phyloP scores from a whole-genome alignment of 2,113 vertebrate genomes.

The Scophthalmus maximus region DNA sequence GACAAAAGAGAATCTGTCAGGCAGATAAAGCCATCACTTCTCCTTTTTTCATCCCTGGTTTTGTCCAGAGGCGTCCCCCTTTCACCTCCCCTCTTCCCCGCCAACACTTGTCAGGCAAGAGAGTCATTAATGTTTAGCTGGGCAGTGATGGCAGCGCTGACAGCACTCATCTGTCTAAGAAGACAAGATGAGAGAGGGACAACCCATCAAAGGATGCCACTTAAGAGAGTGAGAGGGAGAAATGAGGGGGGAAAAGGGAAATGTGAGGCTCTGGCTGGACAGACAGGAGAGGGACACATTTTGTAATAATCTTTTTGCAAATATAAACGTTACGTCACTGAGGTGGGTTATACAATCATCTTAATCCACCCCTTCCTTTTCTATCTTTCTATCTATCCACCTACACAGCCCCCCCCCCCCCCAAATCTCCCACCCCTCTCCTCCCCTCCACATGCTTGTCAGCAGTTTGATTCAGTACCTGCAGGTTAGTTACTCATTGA shows the following conservation, averaged over 20 bases:
- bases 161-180: constrained; percentile 79
- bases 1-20: constrained; percentile 80
- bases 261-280: constrained; percentile 26
- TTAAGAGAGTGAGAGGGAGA: constrained; percentile 41
- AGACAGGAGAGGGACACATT: constrained; percentile 26
- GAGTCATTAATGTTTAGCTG: constrained; percentile 84
- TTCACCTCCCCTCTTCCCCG: constrained; percentile 70
- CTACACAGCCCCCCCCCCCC: constrained; percentile 51
- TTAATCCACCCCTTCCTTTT: constrained; percentile 59
- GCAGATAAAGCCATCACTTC: constrained; percentile 75
- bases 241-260: background rate
- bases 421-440: constrained; percentile 44
- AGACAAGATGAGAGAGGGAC: constrained; percentile 72
- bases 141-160: constrained; percentile 70
- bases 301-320: constrained; percentile 12
- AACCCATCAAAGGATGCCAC: constrained; percentile 74
- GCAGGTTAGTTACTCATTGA: constrained; percentile 86
- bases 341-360: constrained; percentile 74
- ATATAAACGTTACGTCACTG: constrained; percentile 71
- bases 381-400: constrained; percentile 63
- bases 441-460: constrained; percentile 67
- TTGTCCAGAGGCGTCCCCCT: constrained; percentile 76
- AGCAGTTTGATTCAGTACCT: constrained; percentile 85
- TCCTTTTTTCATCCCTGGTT: constrained; percentile 78
- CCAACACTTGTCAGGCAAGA: constrained; percentile 72